Evolutionary conservation across 2,113 vertebrate genomes (phyloP).

Genomic region (Amia ocellicauda): DNA sequence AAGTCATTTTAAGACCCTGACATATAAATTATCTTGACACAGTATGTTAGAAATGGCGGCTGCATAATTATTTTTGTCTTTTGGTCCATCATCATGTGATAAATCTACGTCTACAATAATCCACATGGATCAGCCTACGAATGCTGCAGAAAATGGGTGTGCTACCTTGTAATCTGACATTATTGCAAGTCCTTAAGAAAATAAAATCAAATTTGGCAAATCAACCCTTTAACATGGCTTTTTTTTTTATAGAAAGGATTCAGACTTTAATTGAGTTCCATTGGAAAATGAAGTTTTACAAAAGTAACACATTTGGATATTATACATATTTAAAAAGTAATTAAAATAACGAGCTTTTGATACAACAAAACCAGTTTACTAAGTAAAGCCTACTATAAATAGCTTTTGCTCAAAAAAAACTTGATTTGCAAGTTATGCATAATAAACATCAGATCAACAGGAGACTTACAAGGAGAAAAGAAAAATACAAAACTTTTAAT

Average conservation of each 20-base stretch:
- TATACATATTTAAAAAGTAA: conserved; percentile 89
- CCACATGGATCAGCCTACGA: conserved; percentile 28
- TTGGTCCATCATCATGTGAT: conserved; percentile 46
- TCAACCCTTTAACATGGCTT: conserved; percentile 87
- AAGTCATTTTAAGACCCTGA: conserved; percentile 24
- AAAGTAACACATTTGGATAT: conserved; percentile 90
- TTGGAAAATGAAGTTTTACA: conserved; percentile 90
- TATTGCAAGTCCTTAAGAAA: conserved; percentile 66
- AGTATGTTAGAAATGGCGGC: conserved; percentile 44
- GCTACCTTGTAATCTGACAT: conserved; percentile 40
- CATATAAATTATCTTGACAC: conserved; percentile 27
- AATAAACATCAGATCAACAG: conserved; percentile 89
- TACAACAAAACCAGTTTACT: conserved; percentile 85
- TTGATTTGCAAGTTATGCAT: conserved; percentile 90
- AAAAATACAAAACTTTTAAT: conserved; percentile 77
- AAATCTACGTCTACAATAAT: conserved; percentile 33
- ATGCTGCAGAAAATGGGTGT: conserved; percentile 33
- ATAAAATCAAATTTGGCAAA: conserved; percentile 91
- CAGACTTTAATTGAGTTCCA: conserved; percentile 86
- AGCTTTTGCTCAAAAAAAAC: conserved; percentile 89
- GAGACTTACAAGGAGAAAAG: conserved; percentile 57
- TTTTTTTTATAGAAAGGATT: conserved; percentile 61
- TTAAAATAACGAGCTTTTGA: conserved; percentile 87
- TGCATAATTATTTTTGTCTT: conserved; percentile 45
- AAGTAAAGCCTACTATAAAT: conserved; percentile 93